Conservation (phyloP, 2,888 invertebrate genomes). For the Arenicola marina region DNA sequence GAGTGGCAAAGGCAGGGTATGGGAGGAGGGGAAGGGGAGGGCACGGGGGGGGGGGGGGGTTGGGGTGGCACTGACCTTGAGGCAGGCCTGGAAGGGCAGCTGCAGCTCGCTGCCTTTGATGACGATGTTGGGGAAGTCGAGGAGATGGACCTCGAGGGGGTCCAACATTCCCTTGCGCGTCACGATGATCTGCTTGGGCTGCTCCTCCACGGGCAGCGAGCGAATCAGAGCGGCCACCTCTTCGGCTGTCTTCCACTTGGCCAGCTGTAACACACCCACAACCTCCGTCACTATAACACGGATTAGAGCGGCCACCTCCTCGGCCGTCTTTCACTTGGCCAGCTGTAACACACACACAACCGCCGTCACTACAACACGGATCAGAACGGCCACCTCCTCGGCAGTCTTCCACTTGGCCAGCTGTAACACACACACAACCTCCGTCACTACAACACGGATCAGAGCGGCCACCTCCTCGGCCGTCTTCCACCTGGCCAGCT, state of each 20-base stretch:
- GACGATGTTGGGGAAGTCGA: constrained; percentile 99
- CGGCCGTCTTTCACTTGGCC: constrained; percentile 99
- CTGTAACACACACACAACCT: no score
- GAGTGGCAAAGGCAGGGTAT: no score
- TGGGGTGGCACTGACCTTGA: constrained; percentile 76
- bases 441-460: no score
- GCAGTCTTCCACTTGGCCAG: constrained; percentile 99
- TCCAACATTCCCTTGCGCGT: constrained; percentile 99
- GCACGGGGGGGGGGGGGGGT: no score
- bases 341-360: no score
- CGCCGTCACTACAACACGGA: no score
- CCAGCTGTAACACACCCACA: constrained; percentile 77
- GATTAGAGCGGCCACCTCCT: constrained; percentile 99
- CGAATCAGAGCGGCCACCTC: constrained; percentile 99
- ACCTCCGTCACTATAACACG: no score
- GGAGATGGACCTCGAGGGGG: constrained; percentile 96
- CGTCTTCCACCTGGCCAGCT: constrained; percentile 99
- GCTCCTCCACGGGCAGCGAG: constrained; percentile 98
- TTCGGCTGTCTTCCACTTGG: constrained; percentile 99
- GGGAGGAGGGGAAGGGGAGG: no score
- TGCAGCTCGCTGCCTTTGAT: constrained; percentile 99
- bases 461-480: constrained; percentile 99
- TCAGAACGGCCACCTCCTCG: constrained; percentile 98
- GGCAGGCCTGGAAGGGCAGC: constrained; percentile 93
- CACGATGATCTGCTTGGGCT: constrained; percentile 99